Base-by-base conservation (phyloP, 2,113 vertebrate species). In the Aramus guarauna region DNA sequence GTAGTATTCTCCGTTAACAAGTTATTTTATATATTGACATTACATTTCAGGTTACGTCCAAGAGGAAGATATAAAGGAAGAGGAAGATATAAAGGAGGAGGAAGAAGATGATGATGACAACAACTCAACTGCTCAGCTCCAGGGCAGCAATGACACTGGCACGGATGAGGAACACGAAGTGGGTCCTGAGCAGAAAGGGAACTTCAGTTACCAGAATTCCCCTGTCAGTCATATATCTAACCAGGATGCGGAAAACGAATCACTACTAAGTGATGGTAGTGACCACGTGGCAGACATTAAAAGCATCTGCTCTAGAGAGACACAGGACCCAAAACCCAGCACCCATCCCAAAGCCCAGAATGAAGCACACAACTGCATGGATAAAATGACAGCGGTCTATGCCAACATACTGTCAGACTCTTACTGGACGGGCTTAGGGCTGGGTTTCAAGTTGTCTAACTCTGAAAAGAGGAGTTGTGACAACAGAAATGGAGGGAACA, bases 351-450 rank as follows among this genome's bases (percentile, higher is more conserved):
- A 98, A 96, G 98, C 97, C 23, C 99, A 99, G 69, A 98, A 98
- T 2, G 99, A 99, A 87, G 97, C 98, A 56, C 98, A 99, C 29
- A 97, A 98, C 39, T 99, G 99, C 98, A 98, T 99, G 98, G 99
- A 99, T 97, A 99, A 99, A 97, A 99, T 99, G 99, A 99, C 99
- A 39, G 99, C 99, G 0, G 99, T 99, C 95, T 99, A 99, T 72
- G 99, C 99, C 98, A 99, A 99, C 98, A 99, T 99, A 93, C 97
- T 99, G 69, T 99, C 99, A 2, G 99, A 99, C 85, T 99, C 99
- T 97, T 99, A 99, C 93, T 99, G 99, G 99, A 99, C 99, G 8
- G 99, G 99, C 84, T 97, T 99, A 60, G 99, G 99, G 56, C 98
- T 99, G 63, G 99, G 99, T 94, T 98, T 99, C 98, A 99, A 99